phyloP scores from a whole-genome alignment of 2,797 vertebrate genomes.

The Sebastes cheni region DNA sequence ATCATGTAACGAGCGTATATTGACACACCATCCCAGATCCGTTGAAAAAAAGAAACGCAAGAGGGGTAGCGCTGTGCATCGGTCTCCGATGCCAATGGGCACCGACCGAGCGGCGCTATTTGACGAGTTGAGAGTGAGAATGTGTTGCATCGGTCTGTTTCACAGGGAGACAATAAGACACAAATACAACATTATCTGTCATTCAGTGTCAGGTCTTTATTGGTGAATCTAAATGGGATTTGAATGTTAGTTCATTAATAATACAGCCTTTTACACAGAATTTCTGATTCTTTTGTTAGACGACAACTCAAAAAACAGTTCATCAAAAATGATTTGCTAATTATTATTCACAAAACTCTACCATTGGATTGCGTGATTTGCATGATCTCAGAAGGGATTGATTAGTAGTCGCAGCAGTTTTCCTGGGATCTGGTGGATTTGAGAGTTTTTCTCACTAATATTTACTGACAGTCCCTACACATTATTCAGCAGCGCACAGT shows the following conservation, averaged over 20 bases:
- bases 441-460: conserved; percentile 22
- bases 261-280: background rate
- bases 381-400: conserved; percentile 1
- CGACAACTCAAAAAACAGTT: background rate
- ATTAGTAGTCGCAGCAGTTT: conserved; percentile 9
- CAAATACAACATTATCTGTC: background rate
- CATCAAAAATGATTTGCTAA: background rate
- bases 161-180: background rate
- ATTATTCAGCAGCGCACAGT: conserved; percentile 23
- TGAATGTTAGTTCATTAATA: background rate
- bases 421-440: background rate
- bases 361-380: background rate
- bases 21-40: too few relatives aligned
- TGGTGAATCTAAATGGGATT: background rate
- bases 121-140: too few relatives aligned
- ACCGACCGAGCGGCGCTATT: too few relatives aligned
- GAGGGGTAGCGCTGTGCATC: too few relatives aligned
- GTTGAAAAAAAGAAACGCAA: too few relatives aligned
- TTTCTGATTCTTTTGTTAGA: background rate
- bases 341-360: background rate
- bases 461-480: conserved; percentile 23
- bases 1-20: too few relatives aligned
- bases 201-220: background rate
- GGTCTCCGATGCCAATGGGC: too few relatives aligned
- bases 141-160: background rate